phyloP scores from a whole-genome alignment of 1,140 invertebrate species.

The Caenorhabditis remanei region DNA sequence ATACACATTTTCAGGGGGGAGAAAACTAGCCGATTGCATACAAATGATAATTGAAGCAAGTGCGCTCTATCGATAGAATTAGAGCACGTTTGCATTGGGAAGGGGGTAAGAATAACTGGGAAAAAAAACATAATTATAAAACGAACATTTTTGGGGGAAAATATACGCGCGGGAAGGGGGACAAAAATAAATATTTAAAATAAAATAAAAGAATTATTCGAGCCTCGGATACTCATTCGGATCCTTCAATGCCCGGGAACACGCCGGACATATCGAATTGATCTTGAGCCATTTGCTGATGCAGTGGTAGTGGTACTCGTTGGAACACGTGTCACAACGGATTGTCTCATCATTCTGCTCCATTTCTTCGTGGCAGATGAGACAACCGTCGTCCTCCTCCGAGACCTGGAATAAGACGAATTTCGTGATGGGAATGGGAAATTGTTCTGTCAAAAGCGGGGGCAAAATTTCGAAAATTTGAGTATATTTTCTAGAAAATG shows the following conservation, averaged over 20 bases:
- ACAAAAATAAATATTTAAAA: too few species aligned
- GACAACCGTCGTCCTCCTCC: slow-evolving; percentile 5
- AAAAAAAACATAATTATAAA: too few species aligned
- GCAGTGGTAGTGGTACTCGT: slow-evolving; percentile 10
- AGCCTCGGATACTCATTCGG: slow-evolving; percentile 8
- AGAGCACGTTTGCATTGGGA: too few species aligned
- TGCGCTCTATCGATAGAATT: too few species aligned
- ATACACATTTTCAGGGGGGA: too few species aligned
- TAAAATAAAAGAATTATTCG: too few species aligned
- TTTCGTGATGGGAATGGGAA: neutral
- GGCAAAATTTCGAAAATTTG: too few species aligned
- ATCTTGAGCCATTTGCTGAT: slow-evolving; percentile 1
- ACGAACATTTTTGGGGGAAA: too few species aligned
- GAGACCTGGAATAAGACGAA: neutral
- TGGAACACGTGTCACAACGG: neutral
- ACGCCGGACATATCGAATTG: neutral
- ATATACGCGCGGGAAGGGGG: neutral
- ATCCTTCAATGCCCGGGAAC: slow-evolving; percentile 23
- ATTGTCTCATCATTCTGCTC: neutral
- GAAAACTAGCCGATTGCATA: too few species aligned
- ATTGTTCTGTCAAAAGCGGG: neutral
- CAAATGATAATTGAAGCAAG: too few species aligned
- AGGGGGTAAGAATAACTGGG: too few species aligned
- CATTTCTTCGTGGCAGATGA: neutral
- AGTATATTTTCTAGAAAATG: too few species aligned